A percentile compares a stretch with the other conserved stretches of the same genome.
These are phyloP conservation scores for Mastomys natalensis DNA, from an alignment of 2,113 vertebrate genomes.

Conservation along the genomic window DNA sequence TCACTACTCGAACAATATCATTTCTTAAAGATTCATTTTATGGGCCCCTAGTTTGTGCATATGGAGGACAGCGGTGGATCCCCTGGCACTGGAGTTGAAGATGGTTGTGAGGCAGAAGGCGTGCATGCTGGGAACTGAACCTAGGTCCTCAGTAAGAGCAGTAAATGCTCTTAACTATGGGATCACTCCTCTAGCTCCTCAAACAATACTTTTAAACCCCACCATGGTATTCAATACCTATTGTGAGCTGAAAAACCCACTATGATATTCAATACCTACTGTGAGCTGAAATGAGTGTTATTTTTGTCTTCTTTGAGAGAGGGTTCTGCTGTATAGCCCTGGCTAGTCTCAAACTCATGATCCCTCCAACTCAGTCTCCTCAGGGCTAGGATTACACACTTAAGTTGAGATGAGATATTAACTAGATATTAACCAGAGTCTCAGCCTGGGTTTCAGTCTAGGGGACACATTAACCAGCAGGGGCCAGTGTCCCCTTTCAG, in stretches of 20 bases:
- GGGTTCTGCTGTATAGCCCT: not conserved
- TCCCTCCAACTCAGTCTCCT: not conserved
- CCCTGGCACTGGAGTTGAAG: not conserved
- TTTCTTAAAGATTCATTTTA: not conserved
- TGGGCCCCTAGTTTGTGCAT: not conserved
- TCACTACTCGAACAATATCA: not conserved
- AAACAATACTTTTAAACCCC: not conserved
- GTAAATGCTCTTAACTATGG: no score
- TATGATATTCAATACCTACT: not conserved
- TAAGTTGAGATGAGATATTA: not conserved
- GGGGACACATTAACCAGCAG: not conserved
- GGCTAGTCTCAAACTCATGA: not conserved
- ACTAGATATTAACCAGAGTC: not conserved
- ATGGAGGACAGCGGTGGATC: not conserved
- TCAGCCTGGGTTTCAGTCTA: constrained; percentile 4
- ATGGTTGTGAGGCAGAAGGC: not conserved
- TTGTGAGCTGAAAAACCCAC: no score
- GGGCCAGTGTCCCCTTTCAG: not conserved
- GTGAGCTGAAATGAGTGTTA: not conserved
- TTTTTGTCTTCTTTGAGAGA: not conserved
- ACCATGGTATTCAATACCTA: not conserved
- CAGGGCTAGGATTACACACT: not conserved
- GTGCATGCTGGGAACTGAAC: not conserved
- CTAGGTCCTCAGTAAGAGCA: not conserved
- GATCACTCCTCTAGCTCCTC: not conserved